Conservation (phyloP, 2,113 vertebrate genomes). For the Protobothrops flavoviridis region DNA sequence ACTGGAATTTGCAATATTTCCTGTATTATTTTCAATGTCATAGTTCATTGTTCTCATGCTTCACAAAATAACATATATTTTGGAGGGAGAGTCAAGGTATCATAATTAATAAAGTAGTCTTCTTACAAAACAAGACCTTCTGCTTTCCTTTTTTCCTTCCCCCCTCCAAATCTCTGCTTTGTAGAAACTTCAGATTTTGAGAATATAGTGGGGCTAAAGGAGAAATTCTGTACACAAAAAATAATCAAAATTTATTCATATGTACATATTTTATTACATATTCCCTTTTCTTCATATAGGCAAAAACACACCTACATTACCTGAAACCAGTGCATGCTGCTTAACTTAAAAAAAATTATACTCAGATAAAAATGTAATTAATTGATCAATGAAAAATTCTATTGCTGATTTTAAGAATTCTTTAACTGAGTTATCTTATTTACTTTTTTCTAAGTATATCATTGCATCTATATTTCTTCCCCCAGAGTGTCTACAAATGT, state of each 20-base stretch:
- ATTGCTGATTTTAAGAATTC: neutral
- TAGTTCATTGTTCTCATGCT: neutral
- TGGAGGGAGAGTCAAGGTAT: neutral
- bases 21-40: neutral
- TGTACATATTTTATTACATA: too few species aligned
- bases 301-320: neutral
- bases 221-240: too few species aligned
- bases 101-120: too few species aligned
- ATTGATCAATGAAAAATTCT: neutral
- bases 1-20: neutral
- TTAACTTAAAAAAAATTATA: neutral
- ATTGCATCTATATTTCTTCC: constrained; percentile 38
- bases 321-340: neutral
- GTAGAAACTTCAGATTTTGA: too few species aligned
- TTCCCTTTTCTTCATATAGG: neutral
- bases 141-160: too few species aligned
- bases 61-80: neutral
- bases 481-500: constrained; percentile 81
- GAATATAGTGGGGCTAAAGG: too few species aligned
- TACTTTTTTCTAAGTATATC: neutral
- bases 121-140: too few species aligned
- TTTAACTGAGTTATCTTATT: neutral
- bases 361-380: neutral
- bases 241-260: too few species aligned
- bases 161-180: too few species aligned